These are phyloP conservation scores for Bibio marci DNA, from an alignment of 2,888 invertebrate genomes.

Conservation along the genomic window DNA sequence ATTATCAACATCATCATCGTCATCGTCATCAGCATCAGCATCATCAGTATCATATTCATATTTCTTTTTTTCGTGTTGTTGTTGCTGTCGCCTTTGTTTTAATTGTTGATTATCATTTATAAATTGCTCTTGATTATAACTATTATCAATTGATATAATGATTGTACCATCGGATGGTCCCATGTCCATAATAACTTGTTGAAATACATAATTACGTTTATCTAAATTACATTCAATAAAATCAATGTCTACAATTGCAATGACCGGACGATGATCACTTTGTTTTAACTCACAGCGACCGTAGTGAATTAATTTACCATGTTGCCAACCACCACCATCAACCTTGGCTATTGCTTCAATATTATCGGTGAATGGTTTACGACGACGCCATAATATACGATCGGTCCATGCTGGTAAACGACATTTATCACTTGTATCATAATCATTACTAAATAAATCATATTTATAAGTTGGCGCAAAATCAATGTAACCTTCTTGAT, in stretches of 20 bases:
- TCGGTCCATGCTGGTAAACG: constrained; percentile 98
- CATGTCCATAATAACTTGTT: constrained; percentile 65
- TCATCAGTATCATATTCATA: constrained; percentile 16
- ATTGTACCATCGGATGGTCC: constrained; percentile 94
- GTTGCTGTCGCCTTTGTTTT: too few relatives aligned
- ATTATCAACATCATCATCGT: constrained; percentile 18
- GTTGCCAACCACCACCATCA: constrained; percentile 62
- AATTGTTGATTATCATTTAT: too few relatives aligned
- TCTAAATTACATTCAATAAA: constrained; percentile 62
- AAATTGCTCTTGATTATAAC: too few relatives aligned
- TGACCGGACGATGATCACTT: constrained; percentile 93
- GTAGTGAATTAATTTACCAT: constrained; percentile 72
- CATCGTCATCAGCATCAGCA: neutral
- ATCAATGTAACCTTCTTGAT: constrained; percentile 75
- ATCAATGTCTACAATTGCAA: constrained; percentile 78
- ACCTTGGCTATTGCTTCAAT: constrained; percentile 45
- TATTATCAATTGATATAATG: constrained; percentile 35
- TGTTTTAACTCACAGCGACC: constrained; percentile 90
- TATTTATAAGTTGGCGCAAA: constrained; percentile 98
- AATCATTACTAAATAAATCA: constrained; percentile 95
- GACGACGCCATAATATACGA: constrained; percentile 81
- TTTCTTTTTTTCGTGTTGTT: too few relatives aligned
- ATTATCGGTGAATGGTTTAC: constrained; percentile 33
- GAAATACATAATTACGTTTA: constrained; percentile 65
- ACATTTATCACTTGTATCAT: constrained; percentile 96